Percentiles rank a stretch among this genome's conserved stretches.
Conservation (phyloP, 23 tunicate genomes). For the Aplidium turbinatum region DNA sequence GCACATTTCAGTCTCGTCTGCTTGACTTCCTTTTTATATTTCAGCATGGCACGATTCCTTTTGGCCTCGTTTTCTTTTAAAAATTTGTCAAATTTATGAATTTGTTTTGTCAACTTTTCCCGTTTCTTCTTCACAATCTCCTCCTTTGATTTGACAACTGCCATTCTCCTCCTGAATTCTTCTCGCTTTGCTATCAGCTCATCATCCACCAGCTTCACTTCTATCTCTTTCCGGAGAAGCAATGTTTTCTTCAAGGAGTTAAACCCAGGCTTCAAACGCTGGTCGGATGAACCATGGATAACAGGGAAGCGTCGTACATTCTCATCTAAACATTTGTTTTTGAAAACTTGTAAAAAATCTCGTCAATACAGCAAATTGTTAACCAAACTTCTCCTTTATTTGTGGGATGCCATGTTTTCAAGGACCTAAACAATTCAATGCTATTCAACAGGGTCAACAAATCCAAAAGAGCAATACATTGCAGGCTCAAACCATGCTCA, state of each 20-base stretch:
- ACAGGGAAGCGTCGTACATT: constrained; percentile 76
- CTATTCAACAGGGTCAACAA: too few species aligned
- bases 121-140: constrained; percentile 50
- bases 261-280: constrained; percentile 63
- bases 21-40: constrained; percentile 76
- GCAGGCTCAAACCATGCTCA: too few species aligned
- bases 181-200: constrained; percentile 79
- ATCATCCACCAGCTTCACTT: constrained; percentile 63
- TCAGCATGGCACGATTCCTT: constrained; percentile 64
- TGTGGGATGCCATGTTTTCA: too few species aligned
- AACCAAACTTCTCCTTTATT: too few species aligned
- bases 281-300: constrained; percentile 82
- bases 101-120: constrained; percentile 76
- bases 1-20: constrained; percentile 39
- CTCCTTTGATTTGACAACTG: constrained; percentile 52
- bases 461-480: too few species aligned
- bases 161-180: constrained; percentile 68
- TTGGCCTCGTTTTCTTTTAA: constrained; percentile 89
- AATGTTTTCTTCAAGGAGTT: constrained; percentile 84
- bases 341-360: too few species aligned
- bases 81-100: constrained; percentile 66
- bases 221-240: constrained; percentile 77
- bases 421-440: too few species aligned
- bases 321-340: constrained; percentile 37
- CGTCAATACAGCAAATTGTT: too few species aligned